Evolutionary conservation across 2,797 vertebrate genomes (phyloP).

Genomic region (Erithacus rubecula): DNA sequence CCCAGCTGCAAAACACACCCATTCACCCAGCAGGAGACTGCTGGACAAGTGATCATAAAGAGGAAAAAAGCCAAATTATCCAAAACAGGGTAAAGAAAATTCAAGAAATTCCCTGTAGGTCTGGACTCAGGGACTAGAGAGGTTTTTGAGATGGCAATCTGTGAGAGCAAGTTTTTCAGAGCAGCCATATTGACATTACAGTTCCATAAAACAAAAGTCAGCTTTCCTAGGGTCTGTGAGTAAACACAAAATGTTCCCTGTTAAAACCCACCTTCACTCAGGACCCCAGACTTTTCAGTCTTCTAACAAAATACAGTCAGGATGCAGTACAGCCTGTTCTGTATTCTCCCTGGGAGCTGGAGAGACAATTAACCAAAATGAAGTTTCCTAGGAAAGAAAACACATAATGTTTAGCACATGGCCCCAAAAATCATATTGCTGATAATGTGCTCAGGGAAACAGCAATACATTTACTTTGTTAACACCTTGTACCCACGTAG

Average conservation of each 20-base stretch:
- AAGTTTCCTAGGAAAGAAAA: not conserved
- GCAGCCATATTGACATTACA: not conserved
- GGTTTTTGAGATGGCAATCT: not conserved
- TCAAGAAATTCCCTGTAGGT: not conserved
- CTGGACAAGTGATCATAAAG: not conserved
- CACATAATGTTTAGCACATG: not conserved
- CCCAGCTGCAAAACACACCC: not conserved
- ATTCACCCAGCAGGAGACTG: not conserved
- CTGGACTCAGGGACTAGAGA: not conserved
- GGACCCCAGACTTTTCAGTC: not conserved
- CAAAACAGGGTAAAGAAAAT: not conserved
- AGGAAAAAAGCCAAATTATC: not conserved
- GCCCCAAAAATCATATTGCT: not conserved
- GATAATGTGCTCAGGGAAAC: not conserved
- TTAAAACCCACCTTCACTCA: not conserved
- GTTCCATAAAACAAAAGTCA: not conserved
- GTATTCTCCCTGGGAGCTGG: not conserved
- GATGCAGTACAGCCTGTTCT: not conserved
- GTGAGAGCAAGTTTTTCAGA: not conserved
- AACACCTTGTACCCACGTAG: constrained; percentile 22
- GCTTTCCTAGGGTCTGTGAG: not conserved
- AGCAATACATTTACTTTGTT: not conserved
- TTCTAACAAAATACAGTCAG: not conserved
- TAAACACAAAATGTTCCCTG: not conserved
- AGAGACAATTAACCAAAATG: not conserved